phyloP scores from a whole-genome alignment of 2,113 vertebrate genomes.

The Malaclemys terrapin region DNA sequence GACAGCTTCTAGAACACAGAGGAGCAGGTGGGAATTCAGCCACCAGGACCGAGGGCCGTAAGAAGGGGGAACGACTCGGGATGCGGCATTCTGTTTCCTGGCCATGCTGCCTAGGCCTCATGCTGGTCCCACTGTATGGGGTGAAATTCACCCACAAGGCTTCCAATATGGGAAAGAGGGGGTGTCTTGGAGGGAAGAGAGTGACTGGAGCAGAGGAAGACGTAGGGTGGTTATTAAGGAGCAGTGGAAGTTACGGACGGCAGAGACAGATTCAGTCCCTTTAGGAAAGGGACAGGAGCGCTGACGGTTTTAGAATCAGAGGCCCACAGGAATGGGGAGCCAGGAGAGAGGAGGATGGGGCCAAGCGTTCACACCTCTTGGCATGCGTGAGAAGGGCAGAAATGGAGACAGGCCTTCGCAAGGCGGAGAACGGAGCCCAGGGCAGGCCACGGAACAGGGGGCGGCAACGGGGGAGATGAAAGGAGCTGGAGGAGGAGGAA shows the following conservation, averaged over 20 bases:
- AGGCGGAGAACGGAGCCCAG: background rate
- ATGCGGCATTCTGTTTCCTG: background rate
- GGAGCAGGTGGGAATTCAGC: background rate
- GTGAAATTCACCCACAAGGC: background rate
- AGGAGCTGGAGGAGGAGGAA: accelerated
- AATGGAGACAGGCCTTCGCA: background rate
- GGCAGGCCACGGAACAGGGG: background rate
- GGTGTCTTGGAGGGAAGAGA: background rate
- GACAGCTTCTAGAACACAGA: constrained; percentile 84
- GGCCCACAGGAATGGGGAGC: background rate
- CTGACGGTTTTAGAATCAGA: background rate
- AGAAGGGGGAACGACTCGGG: background rate
- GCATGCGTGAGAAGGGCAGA: background rate
- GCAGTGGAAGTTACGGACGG: background rate
- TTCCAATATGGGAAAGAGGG: background rate
- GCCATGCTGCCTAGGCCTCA: background rate
- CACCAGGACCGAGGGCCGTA: background rate
- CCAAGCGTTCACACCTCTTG: too few relatives aligned
- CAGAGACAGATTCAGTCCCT: background rate
- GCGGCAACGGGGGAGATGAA: background rate
- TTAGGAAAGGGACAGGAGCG: background rate
- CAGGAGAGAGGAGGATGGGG: background rate
- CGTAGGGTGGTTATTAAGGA: background rate
- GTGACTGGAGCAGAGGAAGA: background rate
- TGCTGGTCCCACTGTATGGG: background rate